A percentile compares a stretch with the other conserved stretches of the same genome.
These are phyloP conservation scores for Arenicola marina DNA, from an alignment of 2,888 invertebrate genomes.

Conservation along the genomic window DNA sequence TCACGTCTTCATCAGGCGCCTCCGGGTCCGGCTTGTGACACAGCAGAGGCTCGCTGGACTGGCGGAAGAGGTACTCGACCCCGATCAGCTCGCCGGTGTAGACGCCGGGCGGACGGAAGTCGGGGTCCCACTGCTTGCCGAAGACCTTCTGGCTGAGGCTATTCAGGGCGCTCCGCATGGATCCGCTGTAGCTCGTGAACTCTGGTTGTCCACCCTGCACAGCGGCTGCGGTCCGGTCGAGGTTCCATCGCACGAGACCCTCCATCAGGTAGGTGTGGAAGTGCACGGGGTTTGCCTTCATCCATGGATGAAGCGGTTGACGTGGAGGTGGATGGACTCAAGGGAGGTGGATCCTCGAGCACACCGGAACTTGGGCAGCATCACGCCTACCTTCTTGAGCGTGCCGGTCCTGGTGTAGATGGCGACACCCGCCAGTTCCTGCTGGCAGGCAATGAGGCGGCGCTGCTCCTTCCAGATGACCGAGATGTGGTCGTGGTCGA, in stretches of 20 bases:
- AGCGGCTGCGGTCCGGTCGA: conserved; percentile 21
- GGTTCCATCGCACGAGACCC: conserved; percentile 30
- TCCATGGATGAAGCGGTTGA: no score
- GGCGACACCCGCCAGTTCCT: conserved; percentile 23
- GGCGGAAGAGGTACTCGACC: no score
- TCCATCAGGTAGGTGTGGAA: conserved; percentile 30
- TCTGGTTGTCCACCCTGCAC: neutral
- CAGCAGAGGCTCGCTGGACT: no score
- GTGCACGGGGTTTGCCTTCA: no score
- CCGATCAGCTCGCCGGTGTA: no score
- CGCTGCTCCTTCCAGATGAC: conserved; percentile 30
- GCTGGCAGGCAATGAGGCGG: conserved; percentile 28
- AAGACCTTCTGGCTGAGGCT: no score
- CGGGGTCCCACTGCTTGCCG: no score
- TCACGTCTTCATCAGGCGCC: no score
- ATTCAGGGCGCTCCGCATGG: neutral
- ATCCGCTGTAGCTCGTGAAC: no score
- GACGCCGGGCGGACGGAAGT: no score
- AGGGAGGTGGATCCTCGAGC: conserved; percentile 38
- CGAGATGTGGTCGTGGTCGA: conserved; percentile 17
- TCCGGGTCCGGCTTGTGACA: no score
- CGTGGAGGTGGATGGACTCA: conserved; percentile 37
- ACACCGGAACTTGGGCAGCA: conserved; percentile 35
- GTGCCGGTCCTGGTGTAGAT: conserved; percentile 31
- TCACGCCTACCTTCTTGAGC: conserved; percentile 29